Evolutionary conservation across 1,140 invertebrate species (phyloP), one percentile per base, ranked within the genome.

Genomic region (Venturia canescens): DNA sequence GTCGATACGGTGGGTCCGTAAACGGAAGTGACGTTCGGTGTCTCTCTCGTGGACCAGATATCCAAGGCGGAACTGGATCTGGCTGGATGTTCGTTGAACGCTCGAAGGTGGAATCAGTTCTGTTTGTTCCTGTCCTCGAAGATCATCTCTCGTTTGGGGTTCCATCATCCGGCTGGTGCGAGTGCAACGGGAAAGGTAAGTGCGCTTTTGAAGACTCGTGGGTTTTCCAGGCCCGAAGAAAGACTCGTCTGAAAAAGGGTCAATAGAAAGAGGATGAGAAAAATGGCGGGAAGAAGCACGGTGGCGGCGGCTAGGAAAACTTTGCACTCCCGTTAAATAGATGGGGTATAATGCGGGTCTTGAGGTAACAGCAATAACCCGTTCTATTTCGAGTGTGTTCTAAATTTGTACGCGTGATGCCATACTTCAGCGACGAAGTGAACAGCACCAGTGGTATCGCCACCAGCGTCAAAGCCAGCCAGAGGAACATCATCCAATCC

Each of bases 341-440:
- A 57, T 26, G 72, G 9, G 21, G 83, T 85, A 84, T 83, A 84
- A 66, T 80, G 84, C 85, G 69, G 80, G 84, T 76, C 80, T 85
- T 87, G 86, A 87, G 87, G 86, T 87, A 87, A 87, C 89, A 88
- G 87, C 88, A 90, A 91, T 91, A 75, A 74, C 71, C 69, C 71
- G 81, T 60, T 75, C 89, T 91, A 91, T 91, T 91, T 91, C 86
- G 87, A 89, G 85, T 83, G 83, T 77, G 82, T 74, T 89, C 89
- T 91, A 91, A 90, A 86, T 89, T 79, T 83, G 88, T 86, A 77
- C 87, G 84, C 87, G 87, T 90, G 90, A 92, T 91, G 90, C 87
- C 89, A 87, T 87, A 89, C 89, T 89, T 90, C 84, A 84, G 86
- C 85, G 83, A 87, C 82, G 83, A 79, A 44, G 79, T 15, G 57